These are phyloP conservation scores for Paraplagusia blochii DNA, from an alignment of 2,113 vertebrate genomes.

Conservation along the genomic window DNA sequence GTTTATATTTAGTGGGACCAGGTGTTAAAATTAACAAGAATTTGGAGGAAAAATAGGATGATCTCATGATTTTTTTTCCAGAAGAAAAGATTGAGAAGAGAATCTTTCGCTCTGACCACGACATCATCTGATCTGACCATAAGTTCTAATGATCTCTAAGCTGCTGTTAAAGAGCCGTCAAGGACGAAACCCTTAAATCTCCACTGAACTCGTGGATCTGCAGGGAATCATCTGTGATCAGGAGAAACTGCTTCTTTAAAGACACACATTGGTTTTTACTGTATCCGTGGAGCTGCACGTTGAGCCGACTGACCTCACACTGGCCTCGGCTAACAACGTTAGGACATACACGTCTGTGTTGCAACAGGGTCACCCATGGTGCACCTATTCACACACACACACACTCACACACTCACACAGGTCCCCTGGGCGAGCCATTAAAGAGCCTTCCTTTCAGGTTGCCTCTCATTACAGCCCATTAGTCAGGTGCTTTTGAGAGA, in stretches of 20 bases:
- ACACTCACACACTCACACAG: background rate
- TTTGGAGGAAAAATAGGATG: no score
- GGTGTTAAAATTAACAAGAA: no score
- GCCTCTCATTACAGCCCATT: slow-evolving; percentile 88
- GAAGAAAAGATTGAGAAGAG: no score
- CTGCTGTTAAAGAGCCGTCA: no score
- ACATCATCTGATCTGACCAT: no score
- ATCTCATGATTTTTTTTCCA: no score
- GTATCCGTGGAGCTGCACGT: slow-evolving; percentile 24
- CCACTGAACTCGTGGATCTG: slow-evolving; percentile 30
- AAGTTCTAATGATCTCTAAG: no score
- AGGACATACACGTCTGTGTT: slow-evolving; percentile 84
- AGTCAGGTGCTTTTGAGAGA: slow-evolving; percentile 78
- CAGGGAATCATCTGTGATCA: slow-evolving; percentile 56
- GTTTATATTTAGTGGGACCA: no score
- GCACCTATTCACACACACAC: slow-evolving; percentile 52
- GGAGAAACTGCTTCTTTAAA: slow-evolving; percentile 13
- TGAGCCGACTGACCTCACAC: slow-evolving; percentile 71
- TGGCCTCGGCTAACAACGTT: slow-evolving; percentile 91
- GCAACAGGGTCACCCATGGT: slow-evolving; percentile 81
- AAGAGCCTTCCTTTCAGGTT: slow-evolving; percentile 83
- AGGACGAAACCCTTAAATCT: slow-evolving; percentile 1
- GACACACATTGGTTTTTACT: slow-evolving; percentile 39
- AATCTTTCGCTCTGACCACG: no score
- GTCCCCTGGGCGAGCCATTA: slow-evolving; percentile 75